Conservation (phyloP, 2,797 vertebrate genomes). For the Serranus cabrilla region DNA sequence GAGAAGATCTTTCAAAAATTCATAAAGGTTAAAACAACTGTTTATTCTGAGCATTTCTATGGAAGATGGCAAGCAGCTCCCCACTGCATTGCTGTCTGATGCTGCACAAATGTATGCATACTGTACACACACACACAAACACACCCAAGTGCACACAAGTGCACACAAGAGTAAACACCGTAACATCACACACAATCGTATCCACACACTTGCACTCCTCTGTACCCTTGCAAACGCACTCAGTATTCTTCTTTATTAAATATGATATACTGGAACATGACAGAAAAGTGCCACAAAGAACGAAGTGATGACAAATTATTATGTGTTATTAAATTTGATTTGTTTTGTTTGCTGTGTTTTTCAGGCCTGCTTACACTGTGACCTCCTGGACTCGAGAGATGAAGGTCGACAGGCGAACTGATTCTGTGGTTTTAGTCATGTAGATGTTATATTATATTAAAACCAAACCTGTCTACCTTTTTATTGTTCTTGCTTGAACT, state of each 20-base stretch:
- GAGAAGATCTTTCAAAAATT: constrained; percentile 76
- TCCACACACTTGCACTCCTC: background rate
- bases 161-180: background rate
- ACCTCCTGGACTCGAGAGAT: background rate
- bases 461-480: no score
- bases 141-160: constrained; percentile 4
- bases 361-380: constrained; percentile 9
- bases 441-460: background rate
- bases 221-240: background rate
- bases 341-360: background rate
- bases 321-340: no score
- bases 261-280: constrained; percentile 3
- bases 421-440: constrained; percentile 13
- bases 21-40: constrained; percentile 85
- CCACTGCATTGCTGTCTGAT: constrained; percentile 63
- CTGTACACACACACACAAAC: constrained; percentile 30
- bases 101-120: constrained; percentile 54
- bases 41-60: constrained; percentile 78
- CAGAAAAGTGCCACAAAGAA: background rate
- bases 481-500: no score
- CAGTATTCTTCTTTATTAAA: constrained; percentile 10
- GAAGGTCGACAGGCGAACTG: background rate
- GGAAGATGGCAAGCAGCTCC: constrained; percentile 65
- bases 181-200: background rate
- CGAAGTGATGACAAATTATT: background rate